Conservation (phyloP, 1,140 invertebrate species). For the Coelopa frigida region DNA sequence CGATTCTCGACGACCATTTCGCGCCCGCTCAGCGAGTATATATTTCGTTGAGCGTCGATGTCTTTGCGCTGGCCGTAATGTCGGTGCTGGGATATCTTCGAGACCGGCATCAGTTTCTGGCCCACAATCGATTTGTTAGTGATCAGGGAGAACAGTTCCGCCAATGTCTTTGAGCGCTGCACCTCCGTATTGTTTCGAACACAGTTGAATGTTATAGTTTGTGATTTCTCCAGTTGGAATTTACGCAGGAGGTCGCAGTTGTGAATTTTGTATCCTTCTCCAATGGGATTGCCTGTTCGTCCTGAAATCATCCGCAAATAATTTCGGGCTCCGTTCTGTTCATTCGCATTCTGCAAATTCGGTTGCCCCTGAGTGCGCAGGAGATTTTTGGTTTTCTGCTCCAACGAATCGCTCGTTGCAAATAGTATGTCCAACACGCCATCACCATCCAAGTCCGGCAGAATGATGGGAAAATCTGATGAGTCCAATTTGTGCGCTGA, state of each 20-base stretch:
- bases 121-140: constrained; percentile 40
- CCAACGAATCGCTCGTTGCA: constrained; percentile 43
- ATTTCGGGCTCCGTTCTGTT: constrained; percentile 47
- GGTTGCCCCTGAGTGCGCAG: constrained; percentile 21
- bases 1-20: constrained; percentile 57
- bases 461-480: constrained; percentile 60
- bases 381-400: constrained; percentile 28
- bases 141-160: constrained; percentile 43
- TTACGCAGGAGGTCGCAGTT: constrained; percentile 48
- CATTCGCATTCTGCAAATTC: not conserved
- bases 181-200: constrained; percentile 45
- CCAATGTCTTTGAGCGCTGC: constrained; percentile 34
- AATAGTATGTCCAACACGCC: constrained; percentile 59
- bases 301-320: constrained; percentile 59
- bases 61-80: constrained; percentile 49
- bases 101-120: constrained; percentile 19
- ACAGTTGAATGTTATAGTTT: constrained; percentile 45
- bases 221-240: constrained; percentile 34
- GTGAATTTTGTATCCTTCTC: constrained; percentile 46
- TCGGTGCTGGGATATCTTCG: constrained; percentile 38
- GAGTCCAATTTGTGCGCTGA: constrained; percentile 47
- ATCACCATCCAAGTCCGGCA: constrained; percentile 65
- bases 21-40: constrained; percentile 49
- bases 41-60: constrained; percentile 49
- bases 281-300: constrained; percentile 44